Evolutionary conservation across 1,140 invertebrate species (phyloP), one percentile per base, ranked within the genome.

Genomic region (Drepana arcuata): DNA sequence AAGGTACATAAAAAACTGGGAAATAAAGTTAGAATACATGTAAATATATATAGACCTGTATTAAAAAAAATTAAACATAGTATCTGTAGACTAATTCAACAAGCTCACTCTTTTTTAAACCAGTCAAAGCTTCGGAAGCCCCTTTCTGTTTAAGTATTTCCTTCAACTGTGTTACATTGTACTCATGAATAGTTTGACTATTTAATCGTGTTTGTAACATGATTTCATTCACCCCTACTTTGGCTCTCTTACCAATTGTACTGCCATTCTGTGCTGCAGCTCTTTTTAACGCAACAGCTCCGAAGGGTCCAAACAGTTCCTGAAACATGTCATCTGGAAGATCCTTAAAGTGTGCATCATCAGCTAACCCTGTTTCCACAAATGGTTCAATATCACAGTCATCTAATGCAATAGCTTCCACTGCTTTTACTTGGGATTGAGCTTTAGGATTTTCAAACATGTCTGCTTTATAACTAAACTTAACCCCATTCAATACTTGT

Each of bases 381-480:
- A 74, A 69, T 33, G 58, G 53, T 32, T 71, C 67, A 34, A 51
- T 18, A 31, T 67, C 58, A 16, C 68, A 60, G 34, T 79, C 71
- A 31, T 69, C 54, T 25, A 82, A 43, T 10, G 71, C 75, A 34
- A 64, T 66, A 16, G 65, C 54, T 67, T 82, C 78, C 32, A 82
- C 48, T 27, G 61, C 60, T 40, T 55, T 59, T 34, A 70, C 72
- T 34, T 57, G 48, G 4, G 53, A 64, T 42, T 80, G 71, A 9
- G 62, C 15, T 46, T 65, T 71, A 10, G 78, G 73, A 59, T 79
- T 71, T 45, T 69, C 62, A 68, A 79, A 78, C 67, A 77, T 71
- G 16, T 70, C 59, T 26, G 78, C 46, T 26, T 66, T 63, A 35
- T 69, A 82, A 51, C 75, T 48, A 61, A 73, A 63, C 28, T 37